Percentiles rank a stretch among this genome's conserved stretches.
Conservation (phyloP, 23 tunicate genomes). For the Ascidia mentula region DNA sequence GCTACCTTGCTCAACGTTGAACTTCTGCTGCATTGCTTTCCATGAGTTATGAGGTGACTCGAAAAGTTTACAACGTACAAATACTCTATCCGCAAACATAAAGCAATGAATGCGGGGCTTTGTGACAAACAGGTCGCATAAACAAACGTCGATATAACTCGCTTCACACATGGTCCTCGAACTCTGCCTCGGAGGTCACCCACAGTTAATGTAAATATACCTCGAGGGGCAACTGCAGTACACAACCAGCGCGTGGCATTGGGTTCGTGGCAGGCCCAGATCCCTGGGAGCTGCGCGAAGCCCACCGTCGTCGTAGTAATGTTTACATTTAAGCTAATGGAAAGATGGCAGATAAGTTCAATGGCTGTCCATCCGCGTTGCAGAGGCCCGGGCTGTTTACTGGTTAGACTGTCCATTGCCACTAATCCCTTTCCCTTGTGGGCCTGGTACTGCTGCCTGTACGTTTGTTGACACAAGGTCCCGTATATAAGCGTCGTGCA, state of each 20-base stretch:
- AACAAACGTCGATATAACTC: background rate
- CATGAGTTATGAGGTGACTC: too few relatives aligned
- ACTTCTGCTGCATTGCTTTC: too few relatives aligned
- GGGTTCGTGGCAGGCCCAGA: background rate
- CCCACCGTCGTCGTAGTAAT: background rate
- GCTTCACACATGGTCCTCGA: background rate
- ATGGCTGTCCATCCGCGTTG: background rate
- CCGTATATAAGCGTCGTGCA: background rate
- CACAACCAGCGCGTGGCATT: background rate
- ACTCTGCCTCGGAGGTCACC: background rate
- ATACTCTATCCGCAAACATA: too few relatives aligned
- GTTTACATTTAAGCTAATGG: slow-evolving; percentile 10
- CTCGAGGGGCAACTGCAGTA: background rate
- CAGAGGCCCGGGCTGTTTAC: slow-evolving; percentile 5
- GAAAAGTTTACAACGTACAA: too few relatives aligned
- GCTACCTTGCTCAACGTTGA: too few relatives aligned
- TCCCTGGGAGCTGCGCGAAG: background rate
- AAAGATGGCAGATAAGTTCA: slow-evolving; percentile 12
- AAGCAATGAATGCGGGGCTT: background rate
- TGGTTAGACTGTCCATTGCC: slow-evolving; percentile 12
- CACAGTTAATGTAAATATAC: background rate
- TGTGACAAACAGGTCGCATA: background rate
- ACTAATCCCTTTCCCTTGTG: slow-evolving; percentile 7
- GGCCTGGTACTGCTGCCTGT: background rate
- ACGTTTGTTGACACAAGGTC: background rate